Evolutionary conservation across 2,888 invertebrate genomes (phyloP).

Genomic region (Diadegma fenestrale): DNA sequence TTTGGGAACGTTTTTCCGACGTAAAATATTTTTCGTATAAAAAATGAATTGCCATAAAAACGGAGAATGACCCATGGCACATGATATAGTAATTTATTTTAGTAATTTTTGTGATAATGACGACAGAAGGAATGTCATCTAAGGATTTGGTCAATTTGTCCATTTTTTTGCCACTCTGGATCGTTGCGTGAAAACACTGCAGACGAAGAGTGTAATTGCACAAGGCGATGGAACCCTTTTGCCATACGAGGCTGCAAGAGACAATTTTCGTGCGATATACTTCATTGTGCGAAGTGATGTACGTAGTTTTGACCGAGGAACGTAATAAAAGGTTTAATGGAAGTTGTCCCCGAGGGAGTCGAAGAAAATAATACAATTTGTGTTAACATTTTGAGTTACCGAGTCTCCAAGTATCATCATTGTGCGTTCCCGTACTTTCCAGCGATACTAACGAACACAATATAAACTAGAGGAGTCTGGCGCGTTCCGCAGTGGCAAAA

Average conservation of each 20-base stretch:
- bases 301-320: neutral
- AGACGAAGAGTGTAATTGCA: too few relatives aligned
- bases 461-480: neutral
- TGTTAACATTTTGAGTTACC: neutral
- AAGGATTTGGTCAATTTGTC: too few relatives aligned
- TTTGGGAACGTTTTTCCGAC: too few relatives aligned
- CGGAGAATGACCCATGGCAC: too few relatives aligned
- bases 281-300: neutral
- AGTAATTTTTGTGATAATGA: too few relatives aligned
- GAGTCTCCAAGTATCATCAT: neutral
- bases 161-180: too few relatives aligned
- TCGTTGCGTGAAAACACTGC: too few relatives aligned
- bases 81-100: too few relatives aligned
- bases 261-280: neutral
- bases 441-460: neutral
- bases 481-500: neutral
- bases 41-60: too few relatives aligned
- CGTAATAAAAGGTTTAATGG: neutral
- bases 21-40: too few relatives aligned
- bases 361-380: neutral
- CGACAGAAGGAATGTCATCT: too few relatives aligned
- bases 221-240: neutral
- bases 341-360: neutral
- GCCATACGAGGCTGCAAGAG: neutral
- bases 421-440: neutral